Percentiles rank a stretch among this genome's conserved stretches.
Evolutionary conservation across 2,113 vertebrate species (phyloP).

Genomic region (Ivindomyrus marchei): DNA sequence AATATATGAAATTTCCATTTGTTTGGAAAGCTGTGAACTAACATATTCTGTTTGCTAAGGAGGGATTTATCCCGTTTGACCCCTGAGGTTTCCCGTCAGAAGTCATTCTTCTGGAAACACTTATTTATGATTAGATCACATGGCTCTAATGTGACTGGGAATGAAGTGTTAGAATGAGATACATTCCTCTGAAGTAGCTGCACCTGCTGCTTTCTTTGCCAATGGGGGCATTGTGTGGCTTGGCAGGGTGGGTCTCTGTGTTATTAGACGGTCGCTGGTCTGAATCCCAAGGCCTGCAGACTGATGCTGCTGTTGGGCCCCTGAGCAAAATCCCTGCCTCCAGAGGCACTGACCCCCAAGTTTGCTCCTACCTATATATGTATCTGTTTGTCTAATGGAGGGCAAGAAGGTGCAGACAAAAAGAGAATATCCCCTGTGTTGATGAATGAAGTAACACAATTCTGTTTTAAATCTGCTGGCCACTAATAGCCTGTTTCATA

Average conservation of each 20-base stretch:
- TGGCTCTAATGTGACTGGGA: not conserved
- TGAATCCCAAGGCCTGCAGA: not conserved
- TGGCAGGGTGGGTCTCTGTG: not conserved
- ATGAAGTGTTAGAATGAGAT: not conserved
- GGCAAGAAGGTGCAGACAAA: not conserved
- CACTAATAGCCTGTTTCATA: not conserved
- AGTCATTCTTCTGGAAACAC: not conserved
- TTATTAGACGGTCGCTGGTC: not conserved
- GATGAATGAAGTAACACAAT: not conserved
- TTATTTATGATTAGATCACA: not conserved
- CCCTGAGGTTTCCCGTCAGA: not conserved
- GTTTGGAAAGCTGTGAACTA: not conserved
- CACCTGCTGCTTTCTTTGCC: not conserved
- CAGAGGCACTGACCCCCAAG: not conserved
- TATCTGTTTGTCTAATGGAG: not conserved
- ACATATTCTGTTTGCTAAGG: not conserved
- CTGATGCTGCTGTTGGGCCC: not conserved
- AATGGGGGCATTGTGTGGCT: not conserved
- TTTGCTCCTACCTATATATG: not conserved
- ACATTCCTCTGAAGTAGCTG: not conserved
- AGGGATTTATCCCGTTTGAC: not conserved
- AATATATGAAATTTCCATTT: not conserved
- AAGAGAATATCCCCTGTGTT: not conserved
- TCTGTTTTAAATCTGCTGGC: not conserved
- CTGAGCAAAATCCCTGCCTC: not conserved